phyloP scores from a whole-genome alignment of 2,888 invertebrate genomes.

The Luffia ferchaultella region DNA sequence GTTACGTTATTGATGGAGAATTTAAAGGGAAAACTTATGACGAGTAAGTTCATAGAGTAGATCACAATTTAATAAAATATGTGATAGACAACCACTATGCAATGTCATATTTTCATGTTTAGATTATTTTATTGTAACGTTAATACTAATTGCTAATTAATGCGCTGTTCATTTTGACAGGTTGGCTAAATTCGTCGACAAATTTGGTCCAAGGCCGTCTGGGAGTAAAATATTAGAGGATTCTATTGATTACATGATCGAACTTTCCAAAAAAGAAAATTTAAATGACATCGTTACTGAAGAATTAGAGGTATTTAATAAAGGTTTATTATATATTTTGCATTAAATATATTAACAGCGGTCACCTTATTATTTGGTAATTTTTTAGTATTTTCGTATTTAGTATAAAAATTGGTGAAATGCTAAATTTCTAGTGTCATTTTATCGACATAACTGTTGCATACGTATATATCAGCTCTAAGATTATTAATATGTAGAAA shows the following conservation, averaged over 20 bases:
- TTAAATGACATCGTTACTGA: constrained; percentile 75
- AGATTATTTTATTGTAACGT: too few species aligned
- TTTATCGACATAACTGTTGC: too few species aligned
- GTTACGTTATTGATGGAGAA: constrained; percentile 53
- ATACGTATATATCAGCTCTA: too few species aligned
- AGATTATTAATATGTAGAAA: too few species aligned
- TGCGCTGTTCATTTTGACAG: too few species aligned
- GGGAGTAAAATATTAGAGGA: constrained; percentile 71
- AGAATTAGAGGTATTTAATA: constrained; percentile 48
- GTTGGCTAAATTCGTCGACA: constrained; percentile 57
- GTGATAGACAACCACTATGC: neutral
- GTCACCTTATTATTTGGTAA: too few species aligned
- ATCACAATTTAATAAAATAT: neutral
- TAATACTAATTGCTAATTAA: too few species aligned
- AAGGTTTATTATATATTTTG: too few species aligned
- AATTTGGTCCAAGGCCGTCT: constrained; percentile 70
- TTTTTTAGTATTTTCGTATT: too few species aligned
- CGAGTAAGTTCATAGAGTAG: constrained; percentile 47
- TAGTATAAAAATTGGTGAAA: too few species aligned
- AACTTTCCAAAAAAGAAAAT: constrained; percentile 35
- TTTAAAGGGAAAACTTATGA: constrained; percentile 66
- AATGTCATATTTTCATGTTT: neutral
- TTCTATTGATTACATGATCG: constrained; percentile 72
- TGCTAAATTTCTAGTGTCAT: too few species aligned
- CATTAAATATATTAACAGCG: too few species aligned